These are phyloP conservation scores for Thinocorus orbignyianus DNA, from an alignment of 2,113 vertebrate species.

Conservation along the genomic window DNA sequence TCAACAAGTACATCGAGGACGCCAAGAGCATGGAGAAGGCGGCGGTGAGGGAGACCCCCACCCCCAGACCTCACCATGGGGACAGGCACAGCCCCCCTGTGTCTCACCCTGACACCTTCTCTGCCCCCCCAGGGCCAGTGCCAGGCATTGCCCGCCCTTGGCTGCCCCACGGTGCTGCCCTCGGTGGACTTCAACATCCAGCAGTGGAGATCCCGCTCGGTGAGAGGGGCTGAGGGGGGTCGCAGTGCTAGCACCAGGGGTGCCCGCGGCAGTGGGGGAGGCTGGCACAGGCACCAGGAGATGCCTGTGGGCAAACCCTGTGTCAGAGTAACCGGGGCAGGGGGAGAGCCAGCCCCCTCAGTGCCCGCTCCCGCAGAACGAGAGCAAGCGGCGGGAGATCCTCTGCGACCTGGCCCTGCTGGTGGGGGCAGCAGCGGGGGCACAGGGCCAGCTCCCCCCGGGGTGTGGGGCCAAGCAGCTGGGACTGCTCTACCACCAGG, in stretches of 20 bases:
- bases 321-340: accelerated
- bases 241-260: background rate
- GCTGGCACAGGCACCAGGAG: background rate
- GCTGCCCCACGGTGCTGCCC: slow-evolving; percentile 64
- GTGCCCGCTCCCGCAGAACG: slow-evolving; percentile 50
- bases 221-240: slow-evolving; percentile 62
- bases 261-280: background rate
- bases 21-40: slow-evolving; percentile 57
- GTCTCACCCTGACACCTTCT: background rate
- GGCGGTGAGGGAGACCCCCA: slow-evolving; percentile 21
- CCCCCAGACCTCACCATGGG: background rate
- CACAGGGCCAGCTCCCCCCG: slow-evolving; percentile 28
- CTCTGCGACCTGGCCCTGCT: slow-evolving; percentile 63
- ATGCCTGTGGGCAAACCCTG: background rate
- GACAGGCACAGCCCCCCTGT: background rate
- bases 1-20: slow-evolving; percentile 60
- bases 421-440: slow-evolving; percentile 18
- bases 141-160: slow-evolving; percentile 33
- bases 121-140: slow-evolving; percentile 69
- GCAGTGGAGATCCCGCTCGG: slow-evolving; percentile 77
- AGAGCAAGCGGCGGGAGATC: slow-evolving; percentile 71
- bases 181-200: slow-evolving; percentile 74
- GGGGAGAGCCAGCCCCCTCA: accelerated
- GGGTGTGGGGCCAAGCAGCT: slow-evolving; percentile 57
- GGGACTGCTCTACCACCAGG: slow-evolving; percentile 61